phyloP scores from a whole-genome alignment of 2,888 invertebrate genomes.

The Drosophila meridiana region DNA sequence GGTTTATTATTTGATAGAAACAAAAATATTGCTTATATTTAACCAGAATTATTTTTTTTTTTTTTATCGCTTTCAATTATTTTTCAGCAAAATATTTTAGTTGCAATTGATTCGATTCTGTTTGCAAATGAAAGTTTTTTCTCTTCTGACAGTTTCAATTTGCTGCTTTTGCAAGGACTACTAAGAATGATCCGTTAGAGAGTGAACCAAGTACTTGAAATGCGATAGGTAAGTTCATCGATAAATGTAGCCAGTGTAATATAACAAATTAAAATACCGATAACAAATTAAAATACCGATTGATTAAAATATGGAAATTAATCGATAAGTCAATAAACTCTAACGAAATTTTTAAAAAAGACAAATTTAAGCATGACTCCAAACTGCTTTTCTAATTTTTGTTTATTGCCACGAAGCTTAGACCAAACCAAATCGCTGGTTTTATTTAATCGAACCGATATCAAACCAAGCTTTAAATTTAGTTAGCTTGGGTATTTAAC shows the following conservation, averaged over 20 bases:
- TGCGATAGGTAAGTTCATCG: conserved; percentile 14
- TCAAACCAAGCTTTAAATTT: neutral
- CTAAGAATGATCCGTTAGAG: conserved; percentile 12
- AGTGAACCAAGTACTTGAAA: neutral
- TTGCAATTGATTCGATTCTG: conserved; percentile 8
- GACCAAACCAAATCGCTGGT: neutral
- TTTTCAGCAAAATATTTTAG: neutral
- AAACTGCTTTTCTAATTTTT: neutral
- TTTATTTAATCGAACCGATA: neutral
- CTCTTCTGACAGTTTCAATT: conserved; percentile 11
- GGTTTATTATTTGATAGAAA: neutral
- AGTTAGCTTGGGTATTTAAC: neutral
- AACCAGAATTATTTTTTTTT: neutral
- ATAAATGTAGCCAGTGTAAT: neutral
- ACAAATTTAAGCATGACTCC: neutral
- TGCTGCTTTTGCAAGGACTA: conserved; percentile 21
- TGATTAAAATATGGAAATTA: neutral
- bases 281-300: neutral
- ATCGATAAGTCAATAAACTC: neutral
- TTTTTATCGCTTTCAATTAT: neutral
- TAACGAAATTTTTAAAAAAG: neutral
- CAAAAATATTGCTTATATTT: neutral
- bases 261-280: neutral
- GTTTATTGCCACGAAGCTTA: neutral
- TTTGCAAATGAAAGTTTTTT: conserved; percentile 20